These are phyloP conservation scores for Anastatus disparis DNA, from an alignment of 1,140 invertebrate genomes.

Conservation along the genomic window DNA sequence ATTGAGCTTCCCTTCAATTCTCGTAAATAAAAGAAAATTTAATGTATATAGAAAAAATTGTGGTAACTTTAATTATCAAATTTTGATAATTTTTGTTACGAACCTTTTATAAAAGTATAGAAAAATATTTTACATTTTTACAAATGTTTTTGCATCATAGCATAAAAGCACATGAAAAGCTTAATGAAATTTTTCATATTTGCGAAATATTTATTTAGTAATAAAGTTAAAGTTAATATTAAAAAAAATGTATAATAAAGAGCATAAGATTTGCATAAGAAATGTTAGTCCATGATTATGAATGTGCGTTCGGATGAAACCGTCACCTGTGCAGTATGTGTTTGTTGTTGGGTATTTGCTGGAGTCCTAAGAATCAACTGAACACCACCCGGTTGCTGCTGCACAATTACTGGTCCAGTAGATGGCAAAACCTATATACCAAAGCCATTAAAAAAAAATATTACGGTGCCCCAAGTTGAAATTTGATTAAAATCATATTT, in stretches of 20 bases:
- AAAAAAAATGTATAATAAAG: neutral
- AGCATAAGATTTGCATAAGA: conserved; percentile 7
- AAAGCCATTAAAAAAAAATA: conserved; percentile 51
- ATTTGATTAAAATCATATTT: conserved; percentile 3
- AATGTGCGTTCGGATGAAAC: conserved; percentile 58
- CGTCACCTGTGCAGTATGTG: conserved; percentile 67
- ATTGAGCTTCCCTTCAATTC: no score
- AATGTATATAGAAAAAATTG: conserved; percentile 13
- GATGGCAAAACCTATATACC: conserved; percentile 63
- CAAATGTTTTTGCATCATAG: conserved; percentile 17
- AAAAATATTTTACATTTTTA: conserved; percentile 1
- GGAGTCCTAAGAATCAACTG: conserved; percentile 65
- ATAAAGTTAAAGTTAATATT: conserved; percentile 22
- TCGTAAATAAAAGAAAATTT: no score
- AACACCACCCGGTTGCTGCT: conserved; percentile 65
- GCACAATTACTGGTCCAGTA: conserved; percentile 64
- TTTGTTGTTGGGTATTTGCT: conserved; percentile 65
- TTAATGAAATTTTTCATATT: conserved; percentile 9
- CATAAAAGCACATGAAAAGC: conserved; percentile 35
- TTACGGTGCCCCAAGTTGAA: conserved; percentile 36
- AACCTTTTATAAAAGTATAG: conserved; percentile 1
- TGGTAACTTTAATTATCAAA: no score
- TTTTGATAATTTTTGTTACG: conserved; percentile 4
- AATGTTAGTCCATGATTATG: conserved; percentile 44
- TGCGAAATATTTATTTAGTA: conserved; percentile 17